These are phyloP conservation scores for Orestias chungarensis DNA, from an alignment of 2,797 vertebrate genomes.

Conservation along the genomic window DNA sequence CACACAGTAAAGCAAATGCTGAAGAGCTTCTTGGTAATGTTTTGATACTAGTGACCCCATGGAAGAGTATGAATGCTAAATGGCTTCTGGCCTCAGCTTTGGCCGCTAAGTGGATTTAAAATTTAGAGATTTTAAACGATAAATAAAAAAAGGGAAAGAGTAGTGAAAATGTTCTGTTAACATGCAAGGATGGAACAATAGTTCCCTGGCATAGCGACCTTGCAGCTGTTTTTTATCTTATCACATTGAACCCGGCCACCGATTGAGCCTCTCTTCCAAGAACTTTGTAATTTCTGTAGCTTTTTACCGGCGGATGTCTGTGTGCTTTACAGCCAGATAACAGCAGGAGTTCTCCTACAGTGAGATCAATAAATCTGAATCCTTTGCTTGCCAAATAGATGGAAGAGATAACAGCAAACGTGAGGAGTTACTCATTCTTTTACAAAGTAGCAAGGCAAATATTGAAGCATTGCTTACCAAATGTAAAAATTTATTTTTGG, in stretches of 20 bases:
- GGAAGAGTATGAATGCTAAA: not conserved
- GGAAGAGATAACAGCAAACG: not conserved
- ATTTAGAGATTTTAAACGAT: not conserved
- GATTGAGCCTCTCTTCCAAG: constrained; percentile 30
- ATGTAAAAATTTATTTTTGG: not conserved
- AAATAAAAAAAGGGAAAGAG: not conserved
- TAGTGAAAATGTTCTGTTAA: too few species aligned
- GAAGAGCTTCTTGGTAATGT: not conserved
- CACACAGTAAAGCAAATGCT: not conserved
- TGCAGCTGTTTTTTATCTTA: constrained; percentile 37
- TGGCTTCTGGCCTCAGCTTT: not conserved
- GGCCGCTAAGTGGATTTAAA: not conserved
- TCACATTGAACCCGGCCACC: constrained; percentile 15
- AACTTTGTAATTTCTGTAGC: constrained; percentile 21
- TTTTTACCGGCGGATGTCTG: not conserved
- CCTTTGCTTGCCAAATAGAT: not conserved
- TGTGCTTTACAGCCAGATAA: not conserved
- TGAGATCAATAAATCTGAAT: not conserved
- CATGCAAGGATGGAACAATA: not conserved
- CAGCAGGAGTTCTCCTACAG: not conserved
- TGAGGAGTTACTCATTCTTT: not conserved
- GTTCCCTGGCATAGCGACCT: constrained; percentile 30
- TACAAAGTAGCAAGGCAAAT: not conserved
- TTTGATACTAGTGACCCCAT: not conserved
- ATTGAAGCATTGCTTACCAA: too few species aligned